phyloP scores from a whole-genome alignment of 2,888 invertebrate genomes.

The Torymus tubicola region DNA sequence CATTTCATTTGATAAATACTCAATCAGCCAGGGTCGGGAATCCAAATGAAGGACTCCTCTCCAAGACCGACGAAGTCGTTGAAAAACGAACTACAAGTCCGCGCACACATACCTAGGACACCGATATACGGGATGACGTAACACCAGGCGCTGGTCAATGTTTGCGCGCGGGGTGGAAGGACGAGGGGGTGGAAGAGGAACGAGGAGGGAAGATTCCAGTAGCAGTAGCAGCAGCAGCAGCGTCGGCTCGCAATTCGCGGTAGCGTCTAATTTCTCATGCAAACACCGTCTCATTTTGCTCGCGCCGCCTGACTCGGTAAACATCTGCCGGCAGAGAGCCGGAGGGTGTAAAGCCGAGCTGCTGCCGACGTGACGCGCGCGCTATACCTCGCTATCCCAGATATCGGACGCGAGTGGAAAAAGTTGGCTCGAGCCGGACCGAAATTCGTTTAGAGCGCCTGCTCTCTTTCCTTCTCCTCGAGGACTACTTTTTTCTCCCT shows the following conservation, averaged over 20 bases:
- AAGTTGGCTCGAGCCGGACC: slow-evolving; percentile 29
- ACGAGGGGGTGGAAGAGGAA: too few relatives aligned
- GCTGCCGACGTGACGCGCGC: neutral
- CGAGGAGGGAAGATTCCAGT: neutral
- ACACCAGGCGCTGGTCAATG: slow-evolving; percentile 21
- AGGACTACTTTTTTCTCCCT: neutral
- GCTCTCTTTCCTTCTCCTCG: neutral
- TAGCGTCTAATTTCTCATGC: slow-evolving; percentile 45
- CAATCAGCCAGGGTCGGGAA: too few relatives aligned
- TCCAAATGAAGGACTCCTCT: too few relatives aligned
- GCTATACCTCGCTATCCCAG: neutral
- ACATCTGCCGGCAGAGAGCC: slow-evolving; percentile 28
- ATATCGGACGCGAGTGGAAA: slow-evolving; percentile 29
- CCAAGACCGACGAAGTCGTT: neutral
- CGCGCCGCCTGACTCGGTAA: slow-evolving; percentile 34
- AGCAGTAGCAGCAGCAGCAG: neutral
- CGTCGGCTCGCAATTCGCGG: slow-evolving; percentile 9
- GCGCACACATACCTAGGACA: neutral
- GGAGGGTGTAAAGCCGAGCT: slow-evolving; percentile 13
- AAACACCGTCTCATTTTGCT: slow-evolving; percentile 53
- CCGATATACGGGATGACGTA: neutral
- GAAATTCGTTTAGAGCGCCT: slow-evolving; percentile 31
- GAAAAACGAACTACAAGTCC: neutral
- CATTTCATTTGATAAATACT: too few relatives aligned
- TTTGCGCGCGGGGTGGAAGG: neutral